Base-by-base conservation (phyloP, 2,113 vertebrate species). In the Apaloderma vittatum region DNA sequence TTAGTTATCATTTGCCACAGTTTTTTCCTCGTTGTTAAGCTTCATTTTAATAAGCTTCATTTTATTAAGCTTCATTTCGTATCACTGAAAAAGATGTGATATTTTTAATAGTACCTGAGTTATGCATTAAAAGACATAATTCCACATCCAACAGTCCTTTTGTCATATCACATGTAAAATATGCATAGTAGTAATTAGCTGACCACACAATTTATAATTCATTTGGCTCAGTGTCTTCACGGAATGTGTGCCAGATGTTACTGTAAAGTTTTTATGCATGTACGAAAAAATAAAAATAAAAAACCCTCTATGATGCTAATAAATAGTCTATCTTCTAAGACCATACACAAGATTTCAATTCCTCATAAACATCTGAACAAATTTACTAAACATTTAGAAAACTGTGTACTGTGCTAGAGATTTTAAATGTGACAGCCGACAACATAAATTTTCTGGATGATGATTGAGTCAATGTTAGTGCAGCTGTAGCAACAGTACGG, bases 401-500 rank as follows among this genome's bases (percentile, higher is more conserved):
- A 92, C n/a, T 84, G 45, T 65, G 12, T 86, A 89, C 81, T 86
- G 34, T 58, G 63, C 67, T 84, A 93, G 32, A 59, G 76, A 55
- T 86, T 96, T 97, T 88, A 93, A 92, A 86, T 75, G 49, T 84
- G 92, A 96, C 93, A 97, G 88, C 76, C 65, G 85, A 95, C 23
- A 77, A 75, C 90, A 84, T 96, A 95, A 78, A 94, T 95, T 90
- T 96, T 96, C 79, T 96, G 87, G 80, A 96, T 72, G 72, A 94
- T 94, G 91, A 95, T 92, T 10, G 88, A 97, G 71, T 94, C 87
- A 85, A 55, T 96, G 95, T 92, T 96, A 95, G 91, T 71, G 84
- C 96, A 98, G 96, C 97, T 96, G 95, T 90, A 85, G 96, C 84
- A 91, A 94, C 51, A 95, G 74, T 70, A 95, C 94, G 88, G 96